Base-by-base conservation (phyloP, 1,140 invertebrate genomes). In the Heterodera schachtii region DNA sequence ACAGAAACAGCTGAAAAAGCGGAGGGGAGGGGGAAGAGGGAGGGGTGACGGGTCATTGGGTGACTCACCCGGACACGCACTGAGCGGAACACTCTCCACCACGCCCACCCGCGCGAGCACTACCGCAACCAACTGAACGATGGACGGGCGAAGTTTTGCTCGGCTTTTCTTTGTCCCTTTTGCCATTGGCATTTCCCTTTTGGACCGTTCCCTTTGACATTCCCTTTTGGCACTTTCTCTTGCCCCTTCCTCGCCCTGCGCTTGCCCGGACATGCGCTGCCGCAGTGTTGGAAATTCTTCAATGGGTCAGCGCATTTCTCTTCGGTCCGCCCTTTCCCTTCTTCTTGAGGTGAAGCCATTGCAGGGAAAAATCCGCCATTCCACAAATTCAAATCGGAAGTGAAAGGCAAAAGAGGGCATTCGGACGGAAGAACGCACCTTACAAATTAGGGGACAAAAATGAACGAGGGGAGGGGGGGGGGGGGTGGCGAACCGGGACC, bases 201-300 rank as follows among this genome's bases (percentile, higher is more conserved):
- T n/a, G n/a, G n/a, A n/a, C n/a, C n/a, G n/a, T n/a, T n/a, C n/a
- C n/a, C 49, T 3, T 75, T 41, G 60, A 57, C 73, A 46, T n/a
- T n/a, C n/a, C n/a, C n/a, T n/a, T n/a, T n/a, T n/a, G n/a, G n/a
- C n/a, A n/a, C n/a, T n/a, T n/a, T n/a, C n/a, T n/a, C n/a, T n/a
- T n/a, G n/a, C n/a, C n/a, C n/a, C n/a, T n/a, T n/a, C n/a, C n/a
- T n/a, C n/a, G 2, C 2, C 31, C 21, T 7, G 16, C 57, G 57
- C 57, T 60, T 60, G 16, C 46, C 52, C 21, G 83, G 82, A 49
- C 82, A 83, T 19, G 82, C 74, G 70, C 52, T 80, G 16, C 82
- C 82, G 66, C 82, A 83, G 9, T 19, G 81, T 47, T 78, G 83
- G 64, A 79, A 83, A 74, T 83, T 83, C 79, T 83, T 83, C 43